Evolutionary conservation across 2,888 invertebrate species (phyloP), one percentile per base, ranked within the genome.

Genomic region (Cybosia mesomella): DNA sequence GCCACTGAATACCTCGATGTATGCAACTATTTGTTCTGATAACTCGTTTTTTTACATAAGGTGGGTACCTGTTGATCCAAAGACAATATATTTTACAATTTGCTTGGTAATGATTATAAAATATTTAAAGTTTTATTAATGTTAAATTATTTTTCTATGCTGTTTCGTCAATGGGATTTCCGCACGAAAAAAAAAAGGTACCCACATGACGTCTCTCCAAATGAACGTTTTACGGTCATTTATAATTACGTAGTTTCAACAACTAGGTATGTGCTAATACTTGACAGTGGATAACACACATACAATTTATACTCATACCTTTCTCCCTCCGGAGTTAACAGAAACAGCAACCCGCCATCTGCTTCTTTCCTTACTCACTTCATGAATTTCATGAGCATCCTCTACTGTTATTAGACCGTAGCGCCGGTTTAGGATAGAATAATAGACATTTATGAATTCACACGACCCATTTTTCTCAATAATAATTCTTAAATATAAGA

Each of bases 1-100:
- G 67, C 63, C 79, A 79, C 62, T 49, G 68, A 73, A 71, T 63
- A 67, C 39, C 62, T 60, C 18, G 62, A 58, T 66, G 68, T 67
- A 66, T 74, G 68, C 67, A 78, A 66, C 68, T 70, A 70, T 66
- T 70, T 71, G 58, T 57, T 63, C 67, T 71, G 74, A 77, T 68
- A 43, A 58, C 28, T 59, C 54, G 58, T 74, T 77, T 75, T 65
- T 49, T 49, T 22, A 63, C 32, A 62, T 32, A n/a, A 32, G 32
- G 9, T n/a, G 5, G 28, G 57, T 67, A 66, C 67, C 64, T 64
- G 65, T 43, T 21, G 57, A 63, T 22, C 58, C 18, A n/a, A n/a
- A n/a, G 49, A n/a, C 49, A 49, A n/a, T 43, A 18, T 43, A 43
- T 18, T 18, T 49, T 18, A n/a, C 49, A 49, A n/a, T 49, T 49